These are phyloP conservation scores for Atrichornis clamosus DNA, from an alignment of 2,113 vertebrate genomes.

Conservation along the genomic window DNA sequence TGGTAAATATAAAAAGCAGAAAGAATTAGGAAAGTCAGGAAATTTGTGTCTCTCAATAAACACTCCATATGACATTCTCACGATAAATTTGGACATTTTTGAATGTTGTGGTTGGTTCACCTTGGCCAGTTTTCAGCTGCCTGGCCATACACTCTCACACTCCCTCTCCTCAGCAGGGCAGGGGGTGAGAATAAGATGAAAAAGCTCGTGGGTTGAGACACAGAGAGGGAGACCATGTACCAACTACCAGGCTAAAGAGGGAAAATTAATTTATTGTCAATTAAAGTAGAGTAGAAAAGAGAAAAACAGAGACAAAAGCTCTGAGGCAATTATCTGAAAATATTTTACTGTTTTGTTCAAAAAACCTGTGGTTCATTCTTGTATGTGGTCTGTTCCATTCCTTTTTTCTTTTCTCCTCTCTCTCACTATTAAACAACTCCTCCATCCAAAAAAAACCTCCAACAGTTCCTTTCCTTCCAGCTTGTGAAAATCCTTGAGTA, in stretches of 20 bases:
- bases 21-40: not conserved
- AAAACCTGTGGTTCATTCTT: not conserved
- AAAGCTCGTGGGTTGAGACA: not conserved
- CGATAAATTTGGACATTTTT: rapidly evolving
- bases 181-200: not conserved
- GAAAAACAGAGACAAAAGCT: not conserved
- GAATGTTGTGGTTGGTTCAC: not conserved
- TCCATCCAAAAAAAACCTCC: rapidly evolving
- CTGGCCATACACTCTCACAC: not conserved
- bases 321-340: not conserved
- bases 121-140: not conserved
- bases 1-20: not conserved
- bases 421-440: not conserved
- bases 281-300: not conserved
- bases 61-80: not conserved
- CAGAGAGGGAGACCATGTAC: not conserved
- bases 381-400: not conserved
- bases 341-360: not conserved
- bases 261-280: not conserved
- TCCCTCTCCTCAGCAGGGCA: rapidly evolving
- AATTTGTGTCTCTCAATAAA: not conserved
- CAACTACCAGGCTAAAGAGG: not conserved
- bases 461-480: not conserved
- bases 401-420: not conserved
- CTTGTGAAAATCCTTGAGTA: not conserved